A percentile compares a stretch with the other conserved stretches of the same genome.
phyloP scores from a whole-genome alignment of 2,888 invertebrate species.

The Cartodere bifasciata region DNA sequence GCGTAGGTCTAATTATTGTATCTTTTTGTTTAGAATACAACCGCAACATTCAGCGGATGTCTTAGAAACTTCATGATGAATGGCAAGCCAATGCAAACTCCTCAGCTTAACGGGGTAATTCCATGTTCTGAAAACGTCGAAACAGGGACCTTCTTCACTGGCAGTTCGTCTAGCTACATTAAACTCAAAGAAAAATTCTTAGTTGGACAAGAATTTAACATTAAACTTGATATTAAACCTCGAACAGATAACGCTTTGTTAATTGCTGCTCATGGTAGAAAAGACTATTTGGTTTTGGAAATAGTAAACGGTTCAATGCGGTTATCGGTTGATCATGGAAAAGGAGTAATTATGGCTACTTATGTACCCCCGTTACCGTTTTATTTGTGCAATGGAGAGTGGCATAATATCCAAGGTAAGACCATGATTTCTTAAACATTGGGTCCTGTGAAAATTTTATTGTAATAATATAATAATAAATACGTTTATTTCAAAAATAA shows the following conservation, averaged over 20 bases:
- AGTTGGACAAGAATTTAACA: conserved; percentile 66
- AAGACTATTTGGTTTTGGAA: conserved; percentile 77
- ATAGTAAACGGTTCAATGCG: conserved; percentile 74
- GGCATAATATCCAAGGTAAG: conserved; percentile 77
- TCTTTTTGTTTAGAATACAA: conserved; percentile 19
- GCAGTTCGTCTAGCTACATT: conserved; percentile 56
- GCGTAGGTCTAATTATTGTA: conserved; percentile 4
- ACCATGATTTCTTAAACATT: conserved; percentile 3
- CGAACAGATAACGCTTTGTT: conserved; percentile 74
- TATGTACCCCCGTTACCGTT: conserved; percentile 54
- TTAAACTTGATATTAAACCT: conserved; percentile 78
- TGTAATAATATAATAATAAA: no score
- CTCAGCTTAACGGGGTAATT: conserved; percentile 49
- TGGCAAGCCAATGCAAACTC: conserved; percentile 48
- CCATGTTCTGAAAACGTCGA: conserved; percentile 73
- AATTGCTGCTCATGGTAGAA: conserved; percentile 70
- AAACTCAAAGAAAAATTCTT: conserved; percentile 59
- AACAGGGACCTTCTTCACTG: conserved; percentile 72
- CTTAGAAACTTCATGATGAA: conserved; percentile 64
- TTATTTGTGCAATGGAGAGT: conserved; percentile 83
- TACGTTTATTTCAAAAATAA: no score
- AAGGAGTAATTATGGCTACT: conserved; percentile 63
- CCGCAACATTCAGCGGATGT: conserved; percentile 74
- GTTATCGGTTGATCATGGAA: conserved; percentile 73
- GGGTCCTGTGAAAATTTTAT: no score